Base-by-base conservation (phyloP, 30 jellyfish, hydroid and myxozoan genomes). In the Turritopsis rubra region DNA sequence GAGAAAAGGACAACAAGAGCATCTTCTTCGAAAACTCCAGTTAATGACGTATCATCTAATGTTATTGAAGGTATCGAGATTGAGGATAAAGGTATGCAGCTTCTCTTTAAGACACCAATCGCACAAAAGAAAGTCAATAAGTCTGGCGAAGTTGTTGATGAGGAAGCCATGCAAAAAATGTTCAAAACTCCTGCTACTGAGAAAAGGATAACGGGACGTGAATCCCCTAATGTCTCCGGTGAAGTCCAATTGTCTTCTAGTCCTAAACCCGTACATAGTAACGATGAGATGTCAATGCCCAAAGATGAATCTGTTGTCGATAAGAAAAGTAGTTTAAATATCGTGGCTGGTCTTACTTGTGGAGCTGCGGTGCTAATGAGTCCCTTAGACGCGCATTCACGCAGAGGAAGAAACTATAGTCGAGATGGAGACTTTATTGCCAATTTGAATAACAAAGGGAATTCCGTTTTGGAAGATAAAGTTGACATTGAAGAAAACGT, bases 21-120 rank as follows among this genome's bases (percentile, higher is more conserved):
- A 68, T 7, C 77, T 23, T n/a, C 77, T n/a, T 23, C 77, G 16
- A 68, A 68, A 68, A 68, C 77, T 7, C 77, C 77, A n/a, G 77
- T 68, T 68, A 41, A 5, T 3, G 60, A 41, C 5, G 60, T 5
- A 13, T 41, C 5, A 41, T 41, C 5, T 5, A 41, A 41, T 41
- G 60, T 3, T 41, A 3, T 13, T 41, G 60, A 41, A 41, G 60
- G 13, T 3, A 41, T 41, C 13, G 13, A 3, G 60, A 13, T 3
- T 41, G 60, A 41, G 60, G 60, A n/a, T n/a, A n/a, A 41, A 41
- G 60, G 5, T 13, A 41, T 41, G 60, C 60, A 41, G 60, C 28
- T 27, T 27, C 30, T 68, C 1, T 68, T 68, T 22, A 68, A 1
- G 21, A 68, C 77, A n/a, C 77, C 77, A 68, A 27, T 1, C 9